These are phyloP conservation scores for Drosophila conformis DNA, from an alignment of 2,888 invertebrate species.

Conservation along the genomic window DNA sequence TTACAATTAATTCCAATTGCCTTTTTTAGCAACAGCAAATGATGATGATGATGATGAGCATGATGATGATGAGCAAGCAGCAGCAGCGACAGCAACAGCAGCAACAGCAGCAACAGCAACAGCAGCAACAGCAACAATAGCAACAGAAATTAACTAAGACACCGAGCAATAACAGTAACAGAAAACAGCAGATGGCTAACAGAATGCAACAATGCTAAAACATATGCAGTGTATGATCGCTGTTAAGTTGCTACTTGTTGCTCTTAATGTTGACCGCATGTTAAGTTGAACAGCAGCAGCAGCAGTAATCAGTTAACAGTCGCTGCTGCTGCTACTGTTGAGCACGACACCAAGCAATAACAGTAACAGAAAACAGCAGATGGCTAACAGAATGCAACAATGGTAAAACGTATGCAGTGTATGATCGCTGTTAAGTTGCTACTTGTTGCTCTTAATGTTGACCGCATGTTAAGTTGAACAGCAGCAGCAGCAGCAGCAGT, in stretches of 20 bases:
- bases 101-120: not conserved
- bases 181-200: constrained; percentile 2
- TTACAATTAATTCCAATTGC: constrained; percentile 42
- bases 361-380: constrained; percentile 4
- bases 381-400: too few relatives aligned
- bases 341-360: not conserved
- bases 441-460: constrained; percentile 1
- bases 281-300: not conserved
- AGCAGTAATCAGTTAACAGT: not conserved
- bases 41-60: constrained; percentile 5
- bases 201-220: not conserved
- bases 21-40: constrained; percentile 33
- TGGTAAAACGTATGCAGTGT: not conserved
- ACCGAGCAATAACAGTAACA: not conserved
- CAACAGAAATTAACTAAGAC: constrained; percentile 1
- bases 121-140: constrained; percentile 1
- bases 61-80: constrained; percentile 15
- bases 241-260: not conserved
- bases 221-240: not conserved
- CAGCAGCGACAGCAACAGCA: constrained; percentile 3
- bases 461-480: not conserved
- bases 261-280: constrained; percentile 1
- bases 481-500: not conserved
- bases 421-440: constrained; percentile 1
- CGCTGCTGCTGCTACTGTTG: not conserved